A percentile compares a stretch with the other conserved stretches of the same genome.
These are phyloP conservation scores for Saccostrea echinata DNA, from an alignment of 1,140 invertebrate genomes.

Conservation along the genomic window DNA sequence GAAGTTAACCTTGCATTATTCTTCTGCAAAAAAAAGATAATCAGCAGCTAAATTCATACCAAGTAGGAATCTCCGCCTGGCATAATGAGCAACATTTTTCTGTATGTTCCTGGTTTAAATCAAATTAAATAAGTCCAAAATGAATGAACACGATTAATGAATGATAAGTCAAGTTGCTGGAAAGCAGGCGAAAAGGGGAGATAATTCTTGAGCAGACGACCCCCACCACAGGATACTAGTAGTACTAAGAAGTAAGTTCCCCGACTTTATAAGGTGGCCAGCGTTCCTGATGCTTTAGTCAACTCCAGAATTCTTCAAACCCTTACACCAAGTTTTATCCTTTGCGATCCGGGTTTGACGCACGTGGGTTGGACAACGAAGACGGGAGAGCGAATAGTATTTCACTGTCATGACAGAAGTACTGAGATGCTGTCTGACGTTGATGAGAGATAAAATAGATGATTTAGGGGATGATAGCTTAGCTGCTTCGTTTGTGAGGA, in stretches of 20 bases:
- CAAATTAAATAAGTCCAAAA: slow-evolving; percentile 24
- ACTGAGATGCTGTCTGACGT: not conserved
- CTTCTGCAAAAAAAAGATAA: not conserved
- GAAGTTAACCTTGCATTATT: slow-evolving; percentile 27
- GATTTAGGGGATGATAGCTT: not conserved
- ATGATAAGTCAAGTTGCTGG: slow-evolving; percentile 4
- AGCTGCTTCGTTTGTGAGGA: not conserved
- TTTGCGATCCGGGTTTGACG: slow-evolving; percentile 37
- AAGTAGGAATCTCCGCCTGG: not conserved
- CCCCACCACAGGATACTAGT: slow-evolving; percentile 42
- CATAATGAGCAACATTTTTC: slow-evolving; percentile 1
- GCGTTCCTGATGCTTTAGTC: slow-evolving; percentile 42
- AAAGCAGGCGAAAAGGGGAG: slow-evolving; percentile 14
- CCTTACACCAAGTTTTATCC: slow-evolving; percentile 44
- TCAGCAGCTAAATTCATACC: slow-evolving; percentile 3
- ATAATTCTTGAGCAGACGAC: slow-evolving; percentile 42
- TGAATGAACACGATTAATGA: slow-evolving; percentile 13
- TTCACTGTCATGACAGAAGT: slow-evolving; percentile 2
- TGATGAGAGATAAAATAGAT: slow-evolving; percentile 23
- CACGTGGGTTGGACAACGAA: slow-evolving; percentile 40
- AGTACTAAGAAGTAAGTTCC: not conserved
- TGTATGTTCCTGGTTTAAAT: slow-evolving; percentile 39
- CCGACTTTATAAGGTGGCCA: slow-evolving; percentile 49
- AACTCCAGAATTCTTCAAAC: slow-evolving; percentile 40
- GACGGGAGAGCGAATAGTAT: slow-evolving; percentile 23